Base-by-base conservation (phyloP, 2,113 vertebrate genomes). In the Naja naja region DNA sequence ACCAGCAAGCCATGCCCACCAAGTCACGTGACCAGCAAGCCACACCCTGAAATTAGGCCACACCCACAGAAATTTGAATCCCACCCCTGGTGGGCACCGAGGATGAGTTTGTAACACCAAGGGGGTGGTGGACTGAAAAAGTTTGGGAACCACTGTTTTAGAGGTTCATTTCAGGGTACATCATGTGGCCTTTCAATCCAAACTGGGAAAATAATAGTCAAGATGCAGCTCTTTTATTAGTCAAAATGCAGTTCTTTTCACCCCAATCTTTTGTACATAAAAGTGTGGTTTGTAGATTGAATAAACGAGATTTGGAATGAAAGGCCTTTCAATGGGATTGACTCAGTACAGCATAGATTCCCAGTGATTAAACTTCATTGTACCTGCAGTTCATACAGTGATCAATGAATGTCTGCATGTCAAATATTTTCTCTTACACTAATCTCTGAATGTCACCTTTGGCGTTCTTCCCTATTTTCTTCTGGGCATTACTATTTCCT, bases 401-500 rank as follows among this genome's bases (percentile, higher is more conserved):
- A 81, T 89, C 3, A 39, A 56, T 43, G 27, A 90, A 23, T 43
- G 20, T 9, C 91, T 54, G 23, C 0, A 0, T 16, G 53, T 92
- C 92, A n/a, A 92, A 60, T 16, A 58, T 1, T 74, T 94, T 91
- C 45, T 47, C 25, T 23, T 89, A 53, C 55, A 43, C 34, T 81
- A 87, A 47, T 53, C 81, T 90, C 86, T 90, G 81, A 90, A 55
- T 53, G 55, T 93, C 81, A 90, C 47, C 81, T 87, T 93, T 91
- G 47, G 25, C 60, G 7, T 85, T 89, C 64, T 92, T 52, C n/a
- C 91, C 3, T 9, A 47, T 52, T 1, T 30, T 53, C 89, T 43
- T 85, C 64, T 34, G 43, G 47, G 18, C 1, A 0, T 87, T 96
- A 90, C 93, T 81, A n/a, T n/a, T 91, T 96, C 92, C 85, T 95